A percentile compares a stretch with the other conserved stretches of the same genome.
Evolutionary conservation across 2,888 invertebrate genomes (phyloP).

Genomic region (Melieria omissa): DNA sequence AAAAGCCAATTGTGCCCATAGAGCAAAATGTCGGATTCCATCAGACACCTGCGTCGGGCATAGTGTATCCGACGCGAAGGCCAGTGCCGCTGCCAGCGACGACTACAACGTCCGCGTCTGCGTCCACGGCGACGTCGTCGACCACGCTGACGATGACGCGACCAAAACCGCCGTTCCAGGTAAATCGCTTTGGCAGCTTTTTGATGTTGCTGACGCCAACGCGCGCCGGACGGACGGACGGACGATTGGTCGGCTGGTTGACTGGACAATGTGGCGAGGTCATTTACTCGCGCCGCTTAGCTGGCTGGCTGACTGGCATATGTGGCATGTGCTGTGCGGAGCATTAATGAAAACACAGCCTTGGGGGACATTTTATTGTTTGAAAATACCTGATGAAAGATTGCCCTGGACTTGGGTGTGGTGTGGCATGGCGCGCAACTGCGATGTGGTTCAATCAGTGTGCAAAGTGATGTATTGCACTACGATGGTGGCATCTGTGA

Average conservation of each 20-base stretch:
- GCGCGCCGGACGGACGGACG: not conserved
- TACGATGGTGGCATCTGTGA: not conserved
- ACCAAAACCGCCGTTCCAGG: constrained; percentile 16
- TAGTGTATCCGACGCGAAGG: constrained; percentile 36
- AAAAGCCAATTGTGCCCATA: constrained; percentile 67
- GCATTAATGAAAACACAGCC: constrained; percentile 48
- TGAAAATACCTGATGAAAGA: constrained; percentile 56
- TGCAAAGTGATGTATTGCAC: constrained; percentile 24
- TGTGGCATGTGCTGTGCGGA: constrained; percentile 1
- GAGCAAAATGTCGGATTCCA: constrained; percentile 38
- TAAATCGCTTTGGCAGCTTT: constrained; percentile 2
- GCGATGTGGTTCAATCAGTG: not conserved
- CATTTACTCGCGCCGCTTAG: constrained; percentile 29
- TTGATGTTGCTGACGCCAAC: too few relatives aligned
- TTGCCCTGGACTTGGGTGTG: constrained; percentile 51
- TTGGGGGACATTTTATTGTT: constrained; percentile 65
- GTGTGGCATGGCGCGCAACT: constrained; percentile 17
- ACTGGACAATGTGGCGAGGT: constrained; percentile 27
- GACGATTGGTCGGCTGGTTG: not conserved
- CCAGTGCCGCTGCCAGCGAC: constrained; percentile 29
- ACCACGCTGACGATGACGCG: constrained; percentile 27
- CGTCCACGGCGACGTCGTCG: constrained; percentile 55
- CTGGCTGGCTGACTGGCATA: constrained; percentile 3
- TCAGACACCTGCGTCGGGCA: constrained; percentile 40
- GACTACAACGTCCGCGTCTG: constrained; percentile 40